These are phyloP conservation scores for Epinephelus coioides DNA, from an alignment of 2,797 vertebrate genomes.

Conservation along the genomic window DNA sequence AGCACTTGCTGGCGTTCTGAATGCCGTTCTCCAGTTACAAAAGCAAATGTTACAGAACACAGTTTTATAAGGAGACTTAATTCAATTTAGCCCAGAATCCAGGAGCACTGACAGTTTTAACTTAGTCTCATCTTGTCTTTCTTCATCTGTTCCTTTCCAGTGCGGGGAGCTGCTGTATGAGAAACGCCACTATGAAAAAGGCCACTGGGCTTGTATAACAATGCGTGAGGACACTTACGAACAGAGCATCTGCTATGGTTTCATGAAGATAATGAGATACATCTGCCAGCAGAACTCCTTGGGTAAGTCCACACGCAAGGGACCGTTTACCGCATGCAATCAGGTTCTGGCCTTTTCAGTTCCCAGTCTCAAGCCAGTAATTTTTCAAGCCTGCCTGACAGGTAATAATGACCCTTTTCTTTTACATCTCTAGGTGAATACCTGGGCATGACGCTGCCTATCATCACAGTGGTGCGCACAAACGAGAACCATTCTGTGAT, in stretches of 20 bases:
- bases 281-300: constrained; percentile 93
- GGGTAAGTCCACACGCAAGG: constrained; percentile 79
- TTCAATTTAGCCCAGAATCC: background rate
- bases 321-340: background rate
- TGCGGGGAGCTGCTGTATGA: constrained; percentile 90
- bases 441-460: constrained; percentile 92
- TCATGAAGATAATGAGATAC: constrained; percentile 95
- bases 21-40: background rate
- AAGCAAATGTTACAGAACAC: background rate
- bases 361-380: background rate
- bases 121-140: background rate
- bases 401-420: background rate
- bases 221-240: constrained; percentile 90
- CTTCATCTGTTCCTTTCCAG: constrained; percentile 68
- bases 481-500: constrained; percentile 81
- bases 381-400: background rate
- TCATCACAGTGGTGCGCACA: constrained; percentile 89
- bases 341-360: background rate
- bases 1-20: background rate
- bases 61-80: background rate
- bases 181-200: constrained; percentile 90
- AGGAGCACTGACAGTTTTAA: background rate
- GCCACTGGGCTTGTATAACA: constrained; percentile 92
- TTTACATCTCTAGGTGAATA: constrained; percentile 82
- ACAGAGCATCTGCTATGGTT: constrained; percentile 93